phyloP scores from a whole-genome alignment of 2,797 vertebrate species.

The Pseudomugil gertrudae region DNA sequence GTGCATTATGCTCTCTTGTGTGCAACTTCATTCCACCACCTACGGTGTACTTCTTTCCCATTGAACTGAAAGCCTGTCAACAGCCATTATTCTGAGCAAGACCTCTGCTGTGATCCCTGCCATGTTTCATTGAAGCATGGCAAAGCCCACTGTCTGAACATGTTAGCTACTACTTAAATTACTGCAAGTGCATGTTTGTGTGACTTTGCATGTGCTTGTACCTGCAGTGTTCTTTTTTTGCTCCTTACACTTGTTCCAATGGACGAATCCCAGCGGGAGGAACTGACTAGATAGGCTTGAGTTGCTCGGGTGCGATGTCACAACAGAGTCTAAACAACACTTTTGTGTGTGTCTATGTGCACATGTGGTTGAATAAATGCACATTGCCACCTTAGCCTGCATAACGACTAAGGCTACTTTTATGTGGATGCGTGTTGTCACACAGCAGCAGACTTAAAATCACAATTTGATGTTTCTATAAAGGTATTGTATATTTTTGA shows the following conservation, averaged over 20 bases:
- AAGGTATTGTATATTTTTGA: not conserved
- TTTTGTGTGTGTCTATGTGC: conserved; percentile 12
- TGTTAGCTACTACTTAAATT: conserved; percentile 68
- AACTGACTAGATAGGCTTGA: conserved; percentile 62
- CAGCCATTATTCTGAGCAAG: conserved; percentile 74
- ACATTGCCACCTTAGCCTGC: conserved; percentile 28
- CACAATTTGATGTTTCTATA: not conserved
- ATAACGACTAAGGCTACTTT: conserved; percentile 39
- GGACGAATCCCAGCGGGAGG: conserved; percentile 50
- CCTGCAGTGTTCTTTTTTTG: conserved; percentile 17
- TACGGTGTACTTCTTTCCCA: conserved; percentile 46
- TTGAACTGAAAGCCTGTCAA: conserved; percentile 71
- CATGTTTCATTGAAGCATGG: conserved; percentile 76
- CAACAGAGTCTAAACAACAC: conserved; percentile 18
- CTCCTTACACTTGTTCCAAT: conserved; percentile 43
- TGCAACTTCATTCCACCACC: conserved; percentile 57
- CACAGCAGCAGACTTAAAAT: not conserved
- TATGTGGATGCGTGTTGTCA: conserved; percentile 10
- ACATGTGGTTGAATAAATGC: conserved; percentile 69
- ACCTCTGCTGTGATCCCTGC: conserved; percentile 77
- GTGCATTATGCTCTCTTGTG: conserved; percentile 62
- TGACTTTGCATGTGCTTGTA: conserved; percentile 32
- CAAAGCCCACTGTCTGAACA: conserved; percentile 71
- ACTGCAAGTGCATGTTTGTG: conserved; percentile 48
- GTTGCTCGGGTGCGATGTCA: conserved; percentile 46